Evolutionary conservation across 2,113 vertebrate species (phyloP).

Genomic region (Callorhinus ursinus): DNA sequence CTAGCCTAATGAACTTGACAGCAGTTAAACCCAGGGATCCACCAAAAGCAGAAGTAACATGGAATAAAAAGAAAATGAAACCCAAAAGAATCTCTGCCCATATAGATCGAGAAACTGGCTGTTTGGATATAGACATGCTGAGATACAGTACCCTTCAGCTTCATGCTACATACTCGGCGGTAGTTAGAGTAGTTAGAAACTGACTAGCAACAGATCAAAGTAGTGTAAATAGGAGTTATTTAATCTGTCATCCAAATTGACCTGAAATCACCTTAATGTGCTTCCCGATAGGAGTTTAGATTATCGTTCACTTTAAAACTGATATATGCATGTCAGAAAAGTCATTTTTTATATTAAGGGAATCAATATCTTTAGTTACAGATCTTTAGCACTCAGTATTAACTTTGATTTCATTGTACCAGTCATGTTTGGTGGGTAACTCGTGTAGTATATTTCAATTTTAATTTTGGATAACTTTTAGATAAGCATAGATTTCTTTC

Average conservation of each 20-base stretch:
- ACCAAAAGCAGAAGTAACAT: not conserved
- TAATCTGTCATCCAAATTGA: slow-evolving; percentile 47
- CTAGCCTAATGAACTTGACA: not conserved
- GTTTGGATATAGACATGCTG: not conserved
- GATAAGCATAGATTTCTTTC: not conserved
- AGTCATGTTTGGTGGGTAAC: not conserved
- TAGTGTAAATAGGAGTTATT: not conserved
- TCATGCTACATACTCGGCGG: not conserved
- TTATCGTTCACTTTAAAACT: slow-evolving; percentile 15
- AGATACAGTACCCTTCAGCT: not conserved
- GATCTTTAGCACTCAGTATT: not conserved
- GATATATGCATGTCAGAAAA: not conserved
- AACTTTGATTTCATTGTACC: not conserved
- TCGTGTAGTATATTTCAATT: not conserved
- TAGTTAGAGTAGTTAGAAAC: not conserved
- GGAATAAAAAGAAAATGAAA: not conserved
- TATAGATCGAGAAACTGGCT: not conserved
- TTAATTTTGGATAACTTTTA: slow-evolving; percentile 20
- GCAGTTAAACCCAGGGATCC: not conserved
- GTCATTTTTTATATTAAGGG: not conserved
- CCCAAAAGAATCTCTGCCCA: not conserved
- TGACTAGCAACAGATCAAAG: not conserved
- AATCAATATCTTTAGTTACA: not conserved
- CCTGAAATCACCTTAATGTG: slow-evolving; percentile 46
- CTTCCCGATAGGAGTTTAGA: not conserved